Conservation (phyloP, 1,140 invertebrate genomes). For the Streblospio benedicti region DNA sequence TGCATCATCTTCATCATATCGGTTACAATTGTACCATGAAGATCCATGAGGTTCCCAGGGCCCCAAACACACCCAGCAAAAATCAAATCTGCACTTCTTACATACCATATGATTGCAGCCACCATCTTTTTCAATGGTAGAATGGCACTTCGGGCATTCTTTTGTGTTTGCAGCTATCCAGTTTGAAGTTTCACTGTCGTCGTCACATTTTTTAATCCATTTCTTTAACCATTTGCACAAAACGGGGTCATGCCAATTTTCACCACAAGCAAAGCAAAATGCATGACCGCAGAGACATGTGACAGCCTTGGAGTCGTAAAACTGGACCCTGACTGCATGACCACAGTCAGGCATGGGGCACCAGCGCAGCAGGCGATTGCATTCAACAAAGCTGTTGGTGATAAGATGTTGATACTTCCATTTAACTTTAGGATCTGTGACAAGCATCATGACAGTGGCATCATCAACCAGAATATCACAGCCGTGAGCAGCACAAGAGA, state of each 20-base stretch:
- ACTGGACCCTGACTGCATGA: slow-evolving; percentile 82
- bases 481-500: slow-evolving; percentile 78
- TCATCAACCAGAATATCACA: slow-evolving; percentile 89
- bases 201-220: slow-evolving; percentile 99
- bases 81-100: slow-evolving; percentile 95
- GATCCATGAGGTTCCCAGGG: slow-evolving; percentile 98
- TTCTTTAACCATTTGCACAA: slow-evolving; percentile 83
- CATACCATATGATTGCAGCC: slow-evolving; percentile 99
- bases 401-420: slow-evolving; percentile 96
- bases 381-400: slow-evolving; percentile 98
- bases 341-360: slow-evolving; percentile 96
- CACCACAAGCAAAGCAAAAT: slow-evolving; percentile 93
- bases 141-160: slow-evolving; percentile 96
- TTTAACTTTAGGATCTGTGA: slow-evolving; percentile 83
- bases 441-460: slow-evolving; percentile 81
- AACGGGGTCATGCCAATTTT: slow-evolving; percentile 98
- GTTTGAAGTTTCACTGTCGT: slow-evolving; percentile 97
- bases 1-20: slow-evolving; percentile 94
- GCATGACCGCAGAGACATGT: slow-evolving; percentile 86
- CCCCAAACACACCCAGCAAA: slow-evolving; percentile 98
- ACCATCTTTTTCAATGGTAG: slow-evolving; percentile 84
- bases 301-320: slow-evolving; percentile 84
- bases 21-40: slow-evolving; percentile 97
- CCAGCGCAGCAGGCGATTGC: slow-evolving; percentile 90
- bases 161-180: slow-evolving; percentile 99